Percentiles rank a stretch among this genome's conserved stretches.
Evolutionary conservation across 1,140 invertebrate genomes (phyloP).

Genomic region (Hermetia illucens): DNA sequence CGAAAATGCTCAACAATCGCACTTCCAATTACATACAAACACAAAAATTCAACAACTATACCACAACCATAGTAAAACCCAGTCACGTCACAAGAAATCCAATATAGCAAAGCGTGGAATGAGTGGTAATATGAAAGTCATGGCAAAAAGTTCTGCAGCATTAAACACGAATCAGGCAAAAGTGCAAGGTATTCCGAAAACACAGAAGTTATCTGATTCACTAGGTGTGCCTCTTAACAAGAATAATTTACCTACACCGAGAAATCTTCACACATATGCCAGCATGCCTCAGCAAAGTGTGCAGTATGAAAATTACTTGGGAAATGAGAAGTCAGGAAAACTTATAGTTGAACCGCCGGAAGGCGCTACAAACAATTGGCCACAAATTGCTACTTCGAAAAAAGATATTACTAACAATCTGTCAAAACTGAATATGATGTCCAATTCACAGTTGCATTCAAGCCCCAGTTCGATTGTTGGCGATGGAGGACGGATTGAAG

Average conservation of each 20-base stretch:
- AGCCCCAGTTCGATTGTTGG: background rate
- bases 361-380: background rate
- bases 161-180: slow-evolving; percentile 12
- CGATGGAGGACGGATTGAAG: background rate
- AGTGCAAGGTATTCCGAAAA: too few species aligned
- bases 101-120: slow-evolving; percentile 12
- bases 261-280: background rate
- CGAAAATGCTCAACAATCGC: background rate
- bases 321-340: background rate
- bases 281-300: background rate
- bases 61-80: slow-evolving; percentile 6
- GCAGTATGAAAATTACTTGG: background rate
- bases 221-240: background rate
- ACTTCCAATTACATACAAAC: background rate
- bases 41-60: slow-evolving; percentile 2
- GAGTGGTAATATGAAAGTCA: slow-evolving; percentile 4
- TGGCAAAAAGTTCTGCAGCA: background rate
- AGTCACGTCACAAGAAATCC: slow-evolving; percentile 2
- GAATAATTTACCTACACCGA: background rate
- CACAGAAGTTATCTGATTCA: background rate
- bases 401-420: slow-evolving; percentile 10
- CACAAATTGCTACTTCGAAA: slow-evolving; percentile 10
- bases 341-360: too few species aligned
- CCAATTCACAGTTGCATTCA: background rate
- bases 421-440: slow-evolving; percentile 6